phyloP scores from a whole-genome alignment of 2,113 vertebrate species.

The Miniopterus natalensis region DNA sequence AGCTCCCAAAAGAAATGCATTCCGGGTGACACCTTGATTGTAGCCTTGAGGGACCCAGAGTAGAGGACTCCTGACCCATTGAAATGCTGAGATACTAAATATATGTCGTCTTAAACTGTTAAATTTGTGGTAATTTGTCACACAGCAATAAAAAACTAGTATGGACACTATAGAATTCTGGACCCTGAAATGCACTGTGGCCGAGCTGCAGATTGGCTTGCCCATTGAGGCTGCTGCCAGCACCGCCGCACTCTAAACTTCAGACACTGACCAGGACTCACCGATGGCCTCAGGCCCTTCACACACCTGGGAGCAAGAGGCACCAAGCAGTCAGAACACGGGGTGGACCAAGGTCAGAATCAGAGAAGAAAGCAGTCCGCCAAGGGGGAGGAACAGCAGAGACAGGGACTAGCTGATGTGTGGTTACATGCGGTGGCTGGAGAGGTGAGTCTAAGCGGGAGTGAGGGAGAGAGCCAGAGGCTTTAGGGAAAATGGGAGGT shows the following conservation, averaged over 20 bases:
- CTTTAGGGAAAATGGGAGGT: not conserved
- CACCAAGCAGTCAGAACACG: not conserved
- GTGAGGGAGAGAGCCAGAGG: not conserved
- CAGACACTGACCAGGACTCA: not conserved
- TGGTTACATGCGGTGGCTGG: not conserved
- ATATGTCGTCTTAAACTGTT: not conserved
- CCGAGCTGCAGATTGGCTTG: not conserved
- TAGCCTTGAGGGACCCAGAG: not conserved
- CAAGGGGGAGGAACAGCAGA: not conserved
- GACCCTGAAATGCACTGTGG: not conserved
- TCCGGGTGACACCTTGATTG: not conserved
- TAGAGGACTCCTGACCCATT: not conserved
- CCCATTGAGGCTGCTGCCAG: not conserved
- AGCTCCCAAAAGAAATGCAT: not conserved
- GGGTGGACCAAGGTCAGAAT: not conserved
- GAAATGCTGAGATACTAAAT: not conserved
- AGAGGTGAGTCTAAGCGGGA: not conserved
- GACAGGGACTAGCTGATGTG: not conserved
- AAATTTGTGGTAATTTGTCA: not conserved
- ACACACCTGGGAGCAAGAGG: not conserved
- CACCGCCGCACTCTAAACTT: not conserved
- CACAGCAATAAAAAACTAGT: not conserved
- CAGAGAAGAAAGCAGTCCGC: not conserved
- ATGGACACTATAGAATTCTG: not conserved
- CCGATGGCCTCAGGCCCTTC: not conserved